Evolutionary conservation across 2,888 invertebrate genomes (phyloP).

Genomic region (Conops quadrifasciatus): DNA sequence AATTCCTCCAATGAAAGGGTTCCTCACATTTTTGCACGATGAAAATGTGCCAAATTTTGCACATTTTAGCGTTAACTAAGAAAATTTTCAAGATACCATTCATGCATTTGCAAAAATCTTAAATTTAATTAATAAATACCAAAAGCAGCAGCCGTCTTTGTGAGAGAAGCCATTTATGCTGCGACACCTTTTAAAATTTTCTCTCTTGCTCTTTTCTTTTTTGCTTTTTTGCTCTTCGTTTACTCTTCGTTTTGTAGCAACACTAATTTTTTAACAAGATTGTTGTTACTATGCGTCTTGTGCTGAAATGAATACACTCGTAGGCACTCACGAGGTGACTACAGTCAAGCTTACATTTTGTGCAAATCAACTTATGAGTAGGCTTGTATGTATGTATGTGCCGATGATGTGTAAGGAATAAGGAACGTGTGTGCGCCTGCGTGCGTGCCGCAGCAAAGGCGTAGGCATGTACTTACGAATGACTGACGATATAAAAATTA

Average conservation of each 20-base stretch:
- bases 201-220: conserved; percentile 4
- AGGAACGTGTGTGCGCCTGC: neutral
- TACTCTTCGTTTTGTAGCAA: conserved; percentile 6
- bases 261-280: neutral
- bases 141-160: neutral
- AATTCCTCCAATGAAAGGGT: neutral
- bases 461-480: conserved; percentile 3
- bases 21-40: conserved; percentile 14
- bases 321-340: neutral
- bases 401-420: too few relatives aligned
- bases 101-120: neutral
- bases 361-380: neutral
- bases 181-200: conserved; percentile 24
- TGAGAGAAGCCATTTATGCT: conserved; percentile 12
- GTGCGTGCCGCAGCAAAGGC: conserved; percentile 17
- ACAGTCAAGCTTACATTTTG: too few relatives aligned
- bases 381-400: conserved; percentile 9
- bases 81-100: neutral
- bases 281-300: neutral
- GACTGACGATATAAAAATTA: neutral
- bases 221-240: neutral
- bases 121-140: conserved; percentile 8
- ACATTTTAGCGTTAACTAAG: conserved; percentile 12
- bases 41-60: conserved; percentile 31
- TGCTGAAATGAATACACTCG: neutral